phyloP scores from a whole-genome alignment of 2,888 invertebrate species.

The Apoda limacodes region DNA sequence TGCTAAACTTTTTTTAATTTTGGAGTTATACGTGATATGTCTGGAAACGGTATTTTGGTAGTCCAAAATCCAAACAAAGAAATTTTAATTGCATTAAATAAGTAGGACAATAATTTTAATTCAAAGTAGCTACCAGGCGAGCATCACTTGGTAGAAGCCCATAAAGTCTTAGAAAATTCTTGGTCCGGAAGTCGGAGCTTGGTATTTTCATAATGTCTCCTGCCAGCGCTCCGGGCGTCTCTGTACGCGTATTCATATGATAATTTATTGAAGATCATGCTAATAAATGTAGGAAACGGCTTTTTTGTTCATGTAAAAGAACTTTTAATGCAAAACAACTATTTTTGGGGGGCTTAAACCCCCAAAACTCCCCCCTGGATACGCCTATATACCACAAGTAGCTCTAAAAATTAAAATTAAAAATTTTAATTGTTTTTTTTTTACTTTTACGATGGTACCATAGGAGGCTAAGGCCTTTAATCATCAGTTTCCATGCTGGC shows the following conservation, averaged over 20 bases:
- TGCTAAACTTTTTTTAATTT: too few species aligned
- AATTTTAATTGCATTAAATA: too few species aligned
- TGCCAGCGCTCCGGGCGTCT: constrained; percentile 20
- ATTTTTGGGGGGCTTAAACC: too few species aligned
- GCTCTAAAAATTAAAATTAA: background rate
- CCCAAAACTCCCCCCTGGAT: too few species aligned
- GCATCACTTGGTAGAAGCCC: constrained; percentile 25
- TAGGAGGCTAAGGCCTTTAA: too few species aligned
- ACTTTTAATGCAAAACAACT: too few species aligned
- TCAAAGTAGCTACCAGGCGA: constrained; percentile 20
- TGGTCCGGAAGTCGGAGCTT: constrained; percentile 52
- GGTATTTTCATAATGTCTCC: constrained; percentile 60
- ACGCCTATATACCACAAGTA: too few species aligned
- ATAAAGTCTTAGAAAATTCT: constrained; percentile 52
- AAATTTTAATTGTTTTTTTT: background rate
- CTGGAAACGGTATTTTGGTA: too few species aligned
- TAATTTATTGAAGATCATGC: constrained; percentile 44
- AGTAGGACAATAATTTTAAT: too few species aligned
- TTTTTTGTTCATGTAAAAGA: constrained; percentile 16
- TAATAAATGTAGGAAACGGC: constrained; percentile 22
- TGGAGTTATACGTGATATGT: too few species aligned
- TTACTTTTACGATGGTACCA: constrained; percentile 4
- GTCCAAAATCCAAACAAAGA: too few species aligned
- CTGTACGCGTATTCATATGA: constrained; percentile 54
- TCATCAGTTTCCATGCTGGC: too few species aligned